Evolutionary conservation across 2,888 invertebrate species (phyloP).

Genomic region (Agrotis ipsilon): DNA sequence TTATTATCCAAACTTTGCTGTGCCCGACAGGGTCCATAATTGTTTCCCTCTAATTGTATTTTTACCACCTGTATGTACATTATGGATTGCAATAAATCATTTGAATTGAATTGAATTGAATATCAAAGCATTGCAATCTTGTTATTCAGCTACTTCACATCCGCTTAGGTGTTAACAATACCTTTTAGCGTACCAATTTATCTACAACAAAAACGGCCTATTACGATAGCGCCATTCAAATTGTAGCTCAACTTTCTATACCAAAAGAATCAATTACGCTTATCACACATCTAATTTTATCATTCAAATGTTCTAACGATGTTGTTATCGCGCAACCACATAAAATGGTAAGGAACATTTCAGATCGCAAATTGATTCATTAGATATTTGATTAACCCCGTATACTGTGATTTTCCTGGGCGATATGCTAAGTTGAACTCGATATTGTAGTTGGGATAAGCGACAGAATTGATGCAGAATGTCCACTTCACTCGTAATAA

Average conservation of each 20-base stretch:
- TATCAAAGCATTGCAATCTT: constrained; percentile 38
- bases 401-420: constrained; percentile 75
- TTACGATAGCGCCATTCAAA: constrained; percentile 41
- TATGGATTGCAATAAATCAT: too few relatives aligned
- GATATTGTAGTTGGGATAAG: constrained; percentile 78
- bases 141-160: constrained; percentile 36
- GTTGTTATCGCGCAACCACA: constrained; percentile 45
- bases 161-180: constrained; percentile 49
- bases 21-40: too few relatives aligned
- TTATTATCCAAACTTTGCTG: too few relatives aligned
- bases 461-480: constrained; percentile 37
- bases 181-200: constrained; percentile 45
- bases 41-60: too few relatives aligned
- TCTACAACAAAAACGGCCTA: constrained; percentile 38
- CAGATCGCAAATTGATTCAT: constrained; percentile 84
- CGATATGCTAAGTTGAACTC: constrained; percentile 84
- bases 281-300: constrained; percentile 52
- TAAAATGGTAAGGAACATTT: constrained; percentile 66
- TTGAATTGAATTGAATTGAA: too few relatives aligned
- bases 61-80: too few relatives aligned
- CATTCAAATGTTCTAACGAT: constrained; percentile 42
- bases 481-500: constrained; percentile 3
- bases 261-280: constrained; percentile 57
- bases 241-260: constrained; percentile 38
- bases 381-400: constrained; percentile 85